These are phyloP conservation scores for Drosophila fulvimacula DNA, from an alignment of 2,888 invertebrate species.

Conservation along the genomic window DNA sequence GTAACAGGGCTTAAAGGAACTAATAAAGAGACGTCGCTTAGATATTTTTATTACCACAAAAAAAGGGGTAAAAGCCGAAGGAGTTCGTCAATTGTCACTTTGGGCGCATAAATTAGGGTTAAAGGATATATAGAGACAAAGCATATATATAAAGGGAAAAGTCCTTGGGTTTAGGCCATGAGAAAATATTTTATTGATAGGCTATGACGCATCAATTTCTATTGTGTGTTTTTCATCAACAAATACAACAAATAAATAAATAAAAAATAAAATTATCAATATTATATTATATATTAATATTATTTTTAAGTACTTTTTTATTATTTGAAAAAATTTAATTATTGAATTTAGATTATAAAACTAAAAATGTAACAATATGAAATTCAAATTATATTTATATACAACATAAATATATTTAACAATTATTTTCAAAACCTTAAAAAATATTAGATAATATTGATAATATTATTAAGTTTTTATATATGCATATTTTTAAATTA, in stretches of 20 bases:
- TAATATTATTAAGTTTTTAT: too few relatives aligned
- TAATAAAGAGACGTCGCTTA: constrained; percentile 80
- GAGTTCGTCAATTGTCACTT: constrained; percentile 80
- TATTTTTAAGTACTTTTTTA: neutral
- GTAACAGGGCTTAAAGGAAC: constrained; percentile 64
- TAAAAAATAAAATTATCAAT: too few relatives aligned
- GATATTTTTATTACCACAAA: constrained; percentile 78
- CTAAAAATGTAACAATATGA: too few relatives aligned
- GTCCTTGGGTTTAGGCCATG: constrained; percentile 41
- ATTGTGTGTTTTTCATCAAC: neutral
- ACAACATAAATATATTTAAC: neutral
- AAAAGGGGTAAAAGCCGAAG: constrained; percentile 38
- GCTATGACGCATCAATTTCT: constrained; percentile 61
- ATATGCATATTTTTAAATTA: too few relatives aligned
- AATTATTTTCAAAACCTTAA: neutral
- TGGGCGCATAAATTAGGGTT: constrained; percentile 80
- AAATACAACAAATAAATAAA: too few relatives aligned
- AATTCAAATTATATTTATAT: neutral
- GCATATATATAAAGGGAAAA: neutral
- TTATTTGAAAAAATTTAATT: neutral
- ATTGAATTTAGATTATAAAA: neutral
- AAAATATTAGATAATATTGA: too few relatives aligned
- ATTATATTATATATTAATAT: neutral
- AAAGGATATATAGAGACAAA: constrained; percentile 51
- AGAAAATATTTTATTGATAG: constrained; percentile 75